Conservation (phyloP, 2,888 invertebrate species). For the Halictus ligatus region DNA sequence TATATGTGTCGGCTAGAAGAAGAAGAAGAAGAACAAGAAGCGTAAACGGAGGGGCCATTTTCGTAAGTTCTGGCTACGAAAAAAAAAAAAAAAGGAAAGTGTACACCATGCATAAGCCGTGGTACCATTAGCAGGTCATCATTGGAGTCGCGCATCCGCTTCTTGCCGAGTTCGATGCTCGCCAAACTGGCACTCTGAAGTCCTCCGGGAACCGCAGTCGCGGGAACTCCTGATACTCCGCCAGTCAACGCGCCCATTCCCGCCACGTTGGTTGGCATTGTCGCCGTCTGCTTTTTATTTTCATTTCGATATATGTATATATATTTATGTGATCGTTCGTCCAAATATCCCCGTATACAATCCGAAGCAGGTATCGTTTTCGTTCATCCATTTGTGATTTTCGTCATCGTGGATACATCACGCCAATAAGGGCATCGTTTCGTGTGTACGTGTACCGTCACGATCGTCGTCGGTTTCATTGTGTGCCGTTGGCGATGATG, state of each 20-base stretch:
- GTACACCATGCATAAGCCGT: conserved; percentile 85
- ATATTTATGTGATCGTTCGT: conserved; percentile 31
- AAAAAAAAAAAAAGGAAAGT: conserved; percentile 77
- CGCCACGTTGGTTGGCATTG: conserved; percentile 81
- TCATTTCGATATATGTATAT: not conserved
- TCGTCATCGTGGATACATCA: not conserved
- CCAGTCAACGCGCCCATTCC: conserved; percentile 82
- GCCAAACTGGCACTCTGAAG: conserved; percentile 89
- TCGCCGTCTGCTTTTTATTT: conserved; percentile 79
- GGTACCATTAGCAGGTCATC: conserved; percentile 98
- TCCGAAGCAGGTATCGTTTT: conserved; percentile 5
- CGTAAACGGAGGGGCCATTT: conserved; percentile 55
- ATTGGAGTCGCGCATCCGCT: conserved; percentile 95
- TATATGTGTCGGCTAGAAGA: not conserved
- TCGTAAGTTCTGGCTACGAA: conserved; percentile 60
- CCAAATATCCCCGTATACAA: conserved; percentile 5
- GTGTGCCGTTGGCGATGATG: not conserved
- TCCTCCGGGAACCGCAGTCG: conserved; percentile 86
- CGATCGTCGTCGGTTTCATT: conserved; percentile 4
- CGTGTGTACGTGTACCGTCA: not conserved
- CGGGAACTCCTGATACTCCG: conserved; percentile 82
- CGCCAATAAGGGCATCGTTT: not conserved
- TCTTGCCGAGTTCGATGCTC: conserved; percentile 96
- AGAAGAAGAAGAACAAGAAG: not conserved
- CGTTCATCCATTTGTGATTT: conserved; percentile 18